Evolutionary conservation across 2,113 vertebrate genomes (phyloP), one percentile per base, ranked within the genome.

Genomic region (Urocolius indicus): DNA sequence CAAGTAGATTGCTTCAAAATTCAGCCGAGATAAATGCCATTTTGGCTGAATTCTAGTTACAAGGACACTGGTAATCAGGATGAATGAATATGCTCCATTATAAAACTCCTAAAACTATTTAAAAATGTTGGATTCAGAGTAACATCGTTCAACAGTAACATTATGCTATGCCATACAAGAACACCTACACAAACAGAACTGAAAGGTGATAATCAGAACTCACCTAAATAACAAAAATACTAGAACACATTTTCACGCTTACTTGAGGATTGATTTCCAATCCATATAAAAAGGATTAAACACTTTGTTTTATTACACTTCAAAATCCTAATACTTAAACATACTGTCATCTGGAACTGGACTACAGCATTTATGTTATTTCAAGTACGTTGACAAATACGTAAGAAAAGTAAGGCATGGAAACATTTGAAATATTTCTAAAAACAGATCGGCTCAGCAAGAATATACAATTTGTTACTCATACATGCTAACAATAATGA

Each of bases 241-340:
- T 12, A 85, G 12, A 79, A 61, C 36, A 91, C 18, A 71, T 59
- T 93, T 91, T 65, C 86, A 85, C 59, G 46, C 41, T 90, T 91
- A 95, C 10, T 55, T 75, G 46, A 85, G 22, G 20, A 67, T 77
- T 92, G 45, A 93, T 86, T 87, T 55, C 76, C 87, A 81, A 80
- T 74, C 4, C 16, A 77, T 32, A 92, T 84, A 52, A 84, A 22
- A 16, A 62, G 29, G 52, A 84, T 20, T 63, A 76, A 92, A 93
- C 51, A 72, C 3, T 32, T 34, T 43, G 77, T 72, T 93, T 92
- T 66, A 43, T n/a, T 51, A 16, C 27, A 63, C 19, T 65, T 88
- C 2, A 6, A 57, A 82, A 91, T 62, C 15, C 29, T 62, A 57
- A 55, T 10, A 30, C 13, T 26, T 48, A 68, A 76, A 65, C 5